A percentile compares a stretch with the other conserved stretches of the same genome.
Evolutionary conservation across 2,113 vertebrate species (phyloP).

Genomic region (Erythrolamprus reginae): DNA sequence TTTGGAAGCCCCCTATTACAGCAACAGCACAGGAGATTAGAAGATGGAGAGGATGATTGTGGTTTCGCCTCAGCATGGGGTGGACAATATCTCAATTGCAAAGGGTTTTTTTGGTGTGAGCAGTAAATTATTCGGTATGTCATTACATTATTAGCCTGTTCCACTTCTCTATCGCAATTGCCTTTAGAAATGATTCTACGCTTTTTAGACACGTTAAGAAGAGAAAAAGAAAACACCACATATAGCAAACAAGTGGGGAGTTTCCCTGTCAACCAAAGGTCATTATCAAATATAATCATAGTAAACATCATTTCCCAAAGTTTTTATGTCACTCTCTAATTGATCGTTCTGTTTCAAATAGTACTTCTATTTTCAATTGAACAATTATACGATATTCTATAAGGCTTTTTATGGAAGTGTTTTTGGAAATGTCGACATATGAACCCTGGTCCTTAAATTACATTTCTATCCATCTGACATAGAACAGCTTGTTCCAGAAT

Average conservation of each 20-base stretch:
- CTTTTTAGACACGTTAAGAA: too few relatives aligned
- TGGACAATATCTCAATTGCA: background rate
- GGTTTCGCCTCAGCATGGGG: background rate
- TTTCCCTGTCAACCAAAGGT: too few relatives aligned
- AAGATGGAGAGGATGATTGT: background rate
- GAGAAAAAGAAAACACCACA: too few relatives aligned
- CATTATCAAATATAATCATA: too few relatives aligned
- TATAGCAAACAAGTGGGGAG: too few relatives aligned
- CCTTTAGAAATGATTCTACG: background rate
- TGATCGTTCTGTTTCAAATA: too few relatives aligned
- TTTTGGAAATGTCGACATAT: background rate
- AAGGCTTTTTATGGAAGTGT: background rate
- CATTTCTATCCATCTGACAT: background rate
- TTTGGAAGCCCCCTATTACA: background rate
- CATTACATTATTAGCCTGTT: background rate
- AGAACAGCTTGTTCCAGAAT: too few relatives aligned
- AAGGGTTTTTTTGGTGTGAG: background rate
- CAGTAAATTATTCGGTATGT: background rate
- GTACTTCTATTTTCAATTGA: too few relatives aligned
- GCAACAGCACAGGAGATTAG: background rate
- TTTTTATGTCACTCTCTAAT: too few relatives aligned
- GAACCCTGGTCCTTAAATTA: background rate
- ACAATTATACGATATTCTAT: background rate
- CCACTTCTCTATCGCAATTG: background rate
- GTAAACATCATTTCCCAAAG: too few relatives aligned